Conservation (phyloP, 2,113 vertebrate species). For the Condylura cristata region DNA sequence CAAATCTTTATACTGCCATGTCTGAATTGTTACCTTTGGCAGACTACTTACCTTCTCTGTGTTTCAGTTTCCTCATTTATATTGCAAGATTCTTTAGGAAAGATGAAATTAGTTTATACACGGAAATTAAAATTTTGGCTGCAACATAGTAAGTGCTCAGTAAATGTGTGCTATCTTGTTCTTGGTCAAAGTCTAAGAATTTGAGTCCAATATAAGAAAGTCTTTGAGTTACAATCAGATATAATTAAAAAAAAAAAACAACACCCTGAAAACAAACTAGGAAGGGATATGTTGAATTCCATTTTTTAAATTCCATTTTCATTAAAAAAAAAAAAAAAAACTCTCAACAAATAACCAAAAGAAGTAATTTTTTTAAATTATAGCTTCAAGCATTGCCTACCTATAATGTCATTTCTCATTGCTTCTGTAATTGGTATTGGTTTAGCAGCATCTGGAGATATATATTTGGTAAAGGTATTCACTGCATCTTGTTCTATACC, state of each 20-base stretch:
- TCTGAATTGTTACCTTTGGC: not conserved
- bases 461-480: constrained; percentile 97
- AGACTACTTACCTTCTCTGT: not conserved
- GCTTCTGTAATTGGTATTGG: constrained; percentile 97
- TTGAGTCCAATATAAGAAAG: not conserved
- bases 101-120: not conserved
- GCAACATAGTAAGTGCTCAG: not conserved
- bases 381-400: constrained; percentile 85
- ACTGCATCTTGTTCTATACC: constrained; percentile 99
- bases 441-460: constrained; percentile 97
- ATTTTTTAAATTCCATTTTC: constrained; percentile 21
- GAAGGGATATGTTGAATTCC: not conserved
- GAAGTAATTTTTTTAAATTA: not conserved
- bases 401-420: constrained; percentile 97
- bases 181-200: constrained; percentile 32
- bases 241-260: constrained; percentile 5
- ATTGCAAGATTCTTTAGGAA: constrained; percentile 14
- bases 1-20: not conserved
- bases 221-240: not conserved
- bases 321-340: not conserved
- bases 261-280: constrained; percentile 24
- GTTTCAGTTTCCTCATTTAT: constrained; percentile 1
- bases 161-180: constrained; percentile 3
- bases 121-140: not conserved
- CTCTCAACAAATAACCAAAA: not conserved